phyloP scores from a whole-genome alignment of 2,797 vertebrate genomes.

The Kryptolebias ocellatus region DNA sequence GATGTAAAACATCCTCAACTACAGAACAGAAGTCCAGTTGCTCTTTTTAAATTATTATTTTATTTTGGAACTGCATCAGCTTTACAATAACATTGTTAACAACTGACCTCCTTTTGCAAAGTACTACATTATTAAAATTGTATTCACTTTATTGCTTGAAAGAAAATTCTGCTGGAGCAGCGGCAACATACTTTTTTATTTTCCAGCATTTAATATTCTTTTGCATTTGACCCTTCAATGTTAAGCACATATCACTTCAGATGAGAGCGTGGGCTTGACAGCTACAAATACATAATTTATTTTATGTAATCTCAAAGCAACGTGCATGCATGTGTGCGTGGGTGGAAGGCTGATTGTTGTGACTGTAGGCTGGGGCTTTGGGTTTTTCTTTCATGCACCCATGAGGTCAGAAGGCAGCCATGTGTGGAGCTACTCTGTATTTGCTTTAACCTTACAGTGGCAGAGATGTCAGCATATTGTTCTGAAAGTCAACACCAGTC shows the following conservation, averaged over 20 bases:
- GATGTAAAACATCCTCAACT: too few relatives aligned
- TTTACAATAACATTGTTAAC: neutral
- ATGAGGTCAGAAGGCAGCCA: slow-evolving; percentile 34
- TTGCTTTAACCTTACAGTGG: slow-evolving; percentile 49
- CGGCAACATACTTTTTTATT: neutral
- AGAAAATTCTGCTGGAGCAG: neutral
- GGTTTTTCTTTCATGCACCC: slow-evolving; percentile 28
- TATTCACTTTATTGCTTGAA: neutral
- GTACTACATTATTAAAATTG: neutral
- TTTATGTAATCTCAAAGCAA: slow-evolving; percentile 8
- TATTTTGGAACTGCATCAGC: neutral
- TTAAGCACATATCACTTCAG: slow-evolving; percentile 38
- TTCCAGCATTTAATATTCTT: slow-evolving; percentile 18
- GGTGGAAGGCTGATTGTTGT: slow-evolving; percentile 31
- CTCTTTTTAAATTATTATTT: neutral
- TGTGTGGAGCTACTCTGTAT: slow-evolving; percentile 21
- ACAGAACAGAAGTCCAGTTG: too few relatives aligned
- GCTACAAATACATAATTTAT: slow-evolving; percentile 31
- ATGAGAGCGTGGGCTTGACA: slow-evolving; percentile 29
- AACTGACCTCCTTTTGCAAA: neutral
- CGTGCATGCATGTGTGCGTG: slow-evolving; percentile 7
- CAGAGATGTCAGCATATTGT: slow-evolving; percentile 32
- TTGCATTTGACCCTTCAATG: slow-evolving; percentile 8
- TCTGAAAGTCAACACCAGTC: slow-evolving; percentile 21
- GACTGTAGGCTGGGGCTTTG: slow-evolving; percentile 20